phyloP scores from a whole-genome alignment of 2,113 vertebrate genomes.

The Chlamydotis undulata region DNA sequence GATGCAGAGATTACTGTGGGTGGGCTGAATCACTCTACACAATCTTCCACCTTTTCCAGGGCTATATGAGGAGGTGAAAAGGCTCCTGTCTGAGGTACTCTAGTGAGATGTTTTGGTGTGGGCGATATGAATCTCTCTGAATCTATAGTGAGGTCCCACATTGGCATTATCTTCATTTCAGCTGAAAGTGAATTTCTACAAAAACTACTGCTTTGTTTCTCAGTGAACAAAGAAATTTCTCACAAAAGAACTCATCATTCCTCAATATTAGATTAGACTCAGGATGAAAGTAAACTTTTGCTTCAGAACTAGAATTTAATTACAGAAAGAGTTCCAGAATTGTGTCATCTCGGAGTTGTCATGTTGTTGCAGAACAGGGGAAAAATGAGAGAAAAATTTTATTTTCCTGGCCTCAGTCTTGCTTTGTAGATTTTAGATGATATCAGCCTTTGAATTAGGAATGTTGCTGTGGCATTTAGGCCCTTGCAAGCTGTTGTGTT shows the following conservation, averaged over 20 bases:
- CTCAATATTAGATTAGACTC: conserved; percentile 13
- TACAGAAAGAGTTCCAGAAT: conserved; percentile 28
- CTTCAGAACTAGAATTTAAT: conserved; percentile 39
- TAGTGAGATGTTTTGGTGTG: neutral
- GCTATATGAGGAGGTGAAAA: neutral
- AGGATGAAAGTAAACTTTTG: conserved; percentile 14
- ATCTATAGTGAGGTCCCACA: neutral
- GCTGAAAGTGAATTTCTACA: neutral
- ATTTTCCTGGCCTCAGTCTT: conserved; percentile 3
- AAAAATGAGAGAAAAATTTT: neutral
- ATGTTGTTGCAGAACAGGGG: neutral
- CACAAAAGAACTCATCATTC: neutral
- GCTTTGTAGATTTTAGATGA: conserved; percentile 1
- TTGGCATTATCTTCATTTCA: neutral
- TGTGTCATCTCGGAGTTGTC: conserved; percentile 10
- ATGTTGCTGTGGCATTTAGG: neutral
- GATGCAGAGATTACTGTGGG: neutral
- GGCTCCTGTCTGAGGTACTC: neutral
- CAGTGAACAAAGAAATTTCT: conserved; percentile 26
- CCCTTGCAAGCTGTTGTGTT: neutral
- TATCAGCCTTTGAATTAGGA: conserved; percentile 40
- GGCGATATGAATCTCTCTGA: neutral
- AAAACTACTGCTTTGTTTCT: conserved; percentile 19
- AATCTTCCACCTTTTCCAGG: neutral
- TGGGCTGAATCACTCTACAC: neutral